Percentiles rank a stretch among this genome's conserved stretches.
Evolutionary conservation across 2,888 invertebrate species (phyloP).

Genomic region (Bellardia bayeri): DNA sequence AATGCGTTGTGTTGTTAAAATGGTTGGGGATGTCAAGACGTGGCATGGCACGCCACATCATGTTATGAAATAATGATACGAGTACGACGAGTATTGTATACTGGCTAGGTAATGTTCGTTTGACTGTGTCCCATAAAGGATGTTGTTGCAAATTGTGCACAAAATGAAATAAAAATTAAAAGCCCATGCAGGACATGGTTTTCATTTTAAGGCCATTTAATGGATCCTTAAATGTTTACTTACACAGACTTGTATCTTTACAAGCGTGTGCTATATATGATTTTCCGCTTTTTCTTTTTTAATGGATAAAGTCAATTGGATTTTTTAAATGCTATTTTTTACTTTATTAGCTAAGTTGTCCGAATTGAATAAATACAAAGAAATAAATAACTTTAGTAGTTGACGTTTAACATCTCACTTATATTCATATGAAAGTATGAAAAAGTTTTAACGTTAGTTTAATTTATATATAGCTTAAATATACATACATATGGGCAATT

Average conservation of each 20-base stretch:
- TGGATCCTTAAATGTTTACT: constrained; percentile 35
- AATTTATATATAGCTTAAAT: too few relatives aligned
- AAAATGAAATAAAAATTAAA: constrained; percentile 54
- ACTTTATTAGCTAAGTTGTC: background rate
- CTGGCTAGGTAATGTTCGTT: constrained; percentile 29
- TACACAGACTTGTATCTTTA: background rate
- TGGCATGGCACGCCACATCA: constrained; percentile 17
- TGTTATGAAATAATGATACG: background rate
- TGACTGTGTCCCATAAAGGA: constrained; percentile 9
- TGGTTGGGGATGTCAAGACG: constrained; percentile 37
- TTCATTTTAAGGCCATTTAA: constrained; percentile 55
- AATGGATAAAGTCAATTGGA: background rate
- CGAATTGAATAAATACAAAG: background rate
- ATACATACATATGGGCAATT: too few relatives aligned
- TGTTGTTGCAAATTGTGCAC: constrained; percentile 26
- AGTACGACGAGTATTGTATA: background rate
- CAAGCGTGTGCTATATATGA: constrained; percentile 18
- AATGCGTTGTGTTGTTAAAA: constrained; percentile 61
- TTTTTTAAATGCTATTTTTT: background rate
- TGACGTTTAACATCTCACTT: too few relatives aligned
- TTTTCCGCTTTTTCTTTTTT: background rate
- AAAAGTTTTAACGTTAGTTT: too few relatives aligned
- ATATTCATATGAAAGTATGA: too few relatives aligned
- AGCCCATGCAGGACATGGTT: constrained; percentile 39
- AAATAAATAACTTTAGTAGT: too few relatives aligned